Evolutionary conservation across 2,113 vertebrate genomes (phyloP).

Genomic region (Machaerirhynchus nigripectus): DNA sequence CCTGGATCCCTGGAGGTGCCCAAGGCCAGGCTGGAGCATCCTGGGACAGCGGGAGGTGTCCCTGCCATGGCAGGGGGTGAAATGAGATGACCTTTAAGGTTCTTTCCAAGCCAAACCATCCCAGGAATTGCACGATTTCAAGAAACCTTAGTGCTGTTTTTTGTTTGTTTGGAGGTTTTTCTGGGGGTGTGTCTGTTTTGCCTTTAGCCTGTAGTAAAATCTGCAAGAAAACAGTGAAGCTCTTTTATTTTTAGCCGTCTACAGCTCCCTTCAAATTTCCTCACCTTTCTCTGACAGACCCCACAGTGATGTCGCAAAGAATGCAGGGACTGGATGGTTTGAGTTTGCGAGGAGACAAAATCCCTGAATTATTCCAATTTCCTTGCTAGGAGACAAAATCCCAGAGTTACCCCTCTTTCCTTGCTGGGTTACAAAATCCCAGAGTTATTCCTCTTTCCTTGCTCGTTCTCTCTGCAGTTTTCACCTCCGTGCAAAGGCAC

Average conservation of each 20-base stretch:
- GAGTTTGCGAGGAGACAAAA: neutral
- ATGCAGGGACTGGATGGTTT: neutral
- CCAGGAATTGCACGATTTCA: neutral
- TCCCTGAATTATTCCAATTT: neutral
- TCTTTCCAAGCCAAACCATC: neutral
- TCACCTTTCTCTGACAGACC: neutral
- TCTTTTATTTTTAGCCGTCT: neutral
- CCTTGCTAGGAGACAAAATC: neutral
- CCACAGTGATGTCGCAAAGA: fast-evolving
- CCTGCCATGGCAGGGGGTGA: neutral
- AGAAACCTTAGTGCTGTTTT: neutral
- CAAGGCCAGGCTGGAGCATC: neutral
- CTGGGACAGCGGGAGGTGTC: neutral
- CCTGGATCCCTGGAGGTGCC: neutral
- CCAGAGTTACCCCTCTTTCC: neutral
- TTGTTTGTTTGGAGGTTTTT: neutral
- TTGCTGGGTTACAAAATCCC: neutral
- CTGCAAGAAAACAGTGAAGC: neutral
- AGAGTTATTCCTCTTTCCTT: neutral
- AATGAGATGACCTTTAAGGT: neutral
- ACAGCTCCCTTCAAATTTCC: neutral
- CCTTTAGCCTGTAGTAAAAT: neutral
- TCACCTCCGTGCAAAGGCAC: neutral
- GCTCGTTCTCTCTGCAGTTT: neutral
- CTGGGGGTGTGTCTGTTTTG: neutral